Conservation (phyloP, 1,140 invertebrate species). For the Drosophila sulfurigaster region DNA sequence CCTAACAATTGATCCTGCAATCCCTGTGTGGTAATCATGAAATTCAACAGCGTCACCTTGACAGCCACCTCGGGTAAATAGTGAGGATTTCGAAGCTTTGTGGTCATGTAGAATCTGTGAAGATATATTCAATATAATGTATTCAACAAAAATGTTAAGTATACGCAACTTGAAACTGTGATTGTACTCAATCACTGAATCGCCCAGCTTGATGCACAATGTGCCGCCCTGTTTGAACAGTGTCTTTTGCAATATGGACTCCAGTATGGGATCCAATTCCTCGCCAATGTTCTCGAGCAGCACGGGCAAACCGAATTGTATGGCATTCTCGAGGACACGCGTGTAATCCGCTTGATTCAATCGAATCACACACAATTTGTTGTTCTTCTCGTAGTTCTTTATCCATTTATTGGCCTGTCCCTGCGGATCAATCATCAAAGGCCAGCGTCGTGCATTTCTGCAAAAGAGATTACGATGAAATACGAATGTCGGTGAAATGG, state of each 20-base stretch:
- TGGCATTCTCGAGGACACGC: slow-evolving; percentile 94
- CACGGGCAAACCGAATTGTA: slow-evolving; percentile 96
- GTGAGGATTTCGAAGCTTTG: slow-evolving; percentile 96
- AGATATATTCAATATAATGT: background rate
- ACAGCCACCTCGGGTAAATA: slow-evolving; percentile 96
- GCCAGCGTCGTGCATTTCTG: slow-evolving; percentile 93
- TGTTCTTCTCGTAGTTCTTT: slow-evolving; percentile 96
- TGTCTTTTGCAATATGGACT: slow-evolving; percentile 94
- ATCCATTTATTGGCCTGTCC: slow-evolving; percentile 97
- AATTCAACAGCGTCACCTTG: slow-evolving; percentile 97
- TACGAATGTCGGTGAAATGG: background rate
- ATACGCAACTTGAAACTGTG: slow-evolving; percentile 90
- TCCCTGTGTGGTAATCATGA: slow-evolving; percentile 96
- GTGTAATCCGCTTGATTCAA: slow-evolving; percentile 93
- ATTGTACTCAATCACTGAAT: slow-evolving; percentile 93
- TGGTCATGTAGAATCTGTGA: slow-evolving; percentile 96
- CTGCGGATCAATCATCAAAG: slow-evolving; percentile 98
- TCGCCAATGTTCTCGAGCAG: slow-evolving; percentile 95
- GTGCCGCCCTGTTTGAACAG: slow-evolving; percentile 95
- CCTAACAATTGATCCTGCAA: slow-evolving; percentile 95
- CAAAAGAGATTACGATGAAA: slow-evolving; percentile 36
- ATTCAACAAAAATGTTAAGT: slow-evolving; percentile 6
- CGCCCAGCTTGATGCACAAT: slow-evolving; percentile 93
- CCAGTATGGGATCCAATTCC: slow-evolving; percentile 95
- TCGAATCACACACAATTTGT: slow-evolving; percentile 93